A percentile compares a stretch with the other conserved stretches of the same genome.
phyloP scores from a whole-genome alignment of 2,888 invertebrate species.

The Acleris literana region DNA sequence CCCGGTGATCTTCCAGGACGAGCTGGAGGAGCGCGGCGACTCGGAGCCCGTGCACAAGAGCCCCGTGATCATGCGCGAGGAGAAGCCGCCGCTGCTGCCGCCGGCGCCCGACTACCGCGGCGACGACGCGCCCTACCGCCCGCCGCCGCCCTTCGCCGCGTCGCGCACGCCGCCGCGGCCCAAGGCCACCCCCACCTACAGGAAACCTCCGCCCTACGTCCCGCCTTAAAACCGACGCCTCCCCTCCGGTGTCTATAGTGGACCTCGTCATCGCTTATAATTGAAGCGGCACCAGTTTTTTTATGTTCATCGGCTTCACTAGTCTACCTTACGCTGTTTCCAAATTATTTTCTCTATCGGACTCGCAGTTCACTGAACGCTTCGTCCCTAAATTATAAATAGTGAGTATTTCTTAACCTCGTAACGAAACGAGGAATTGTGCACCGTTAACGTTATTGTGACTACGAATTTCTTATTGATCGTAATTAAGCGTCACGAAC shows the following conservation, averaged over 20 bases:
- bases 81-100: conserved; percentile 95
- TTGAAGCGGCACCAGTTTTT: neutral
- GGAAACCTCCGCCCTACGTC: conserved; percentile 98
- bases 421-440: conserved; percentile 74
- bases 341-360: conserved; percentile 37
- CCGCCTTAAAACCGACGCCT: conserved; percentile 90
- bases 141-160: conserved; percentile 93
- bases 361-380: conserved; percentile 39
- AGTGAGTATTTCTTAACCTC: conserved; percentile 50
- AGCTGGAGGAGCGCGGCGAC: conserved; percentile 96
- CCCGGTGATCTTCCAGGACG: conserved; percentile 98
- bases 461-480: conserved; percentile 70
- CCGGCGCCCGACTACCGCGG: conserved; percentile 88
- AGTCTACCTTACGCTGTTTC: conserved; percentile 32
- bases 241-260: neutral
- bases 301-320: conserved; percentile 13
- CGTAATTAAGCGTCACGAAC: conserved; percentile 56
- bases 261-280: neutral
- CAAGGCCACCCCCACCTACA: conserved; percentile 94
- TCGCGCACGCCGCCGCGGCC: conserved; percentile 90
- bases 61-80: conserved; percentile 96
- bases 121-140: conserved; percentile 91
- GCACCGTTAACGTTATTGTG: conserved; percentile 63
- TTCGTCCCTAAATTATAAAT: conserved; percentile 37
- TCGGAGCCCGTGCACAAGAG: conserved; percentile 94